A percentile compares a stretch with the other conserved stretches of the same genome.
phyloP scores from a whole-genome alignment of 1,140 invertebrate genomes.

The Goniozus legneri region DNA sequence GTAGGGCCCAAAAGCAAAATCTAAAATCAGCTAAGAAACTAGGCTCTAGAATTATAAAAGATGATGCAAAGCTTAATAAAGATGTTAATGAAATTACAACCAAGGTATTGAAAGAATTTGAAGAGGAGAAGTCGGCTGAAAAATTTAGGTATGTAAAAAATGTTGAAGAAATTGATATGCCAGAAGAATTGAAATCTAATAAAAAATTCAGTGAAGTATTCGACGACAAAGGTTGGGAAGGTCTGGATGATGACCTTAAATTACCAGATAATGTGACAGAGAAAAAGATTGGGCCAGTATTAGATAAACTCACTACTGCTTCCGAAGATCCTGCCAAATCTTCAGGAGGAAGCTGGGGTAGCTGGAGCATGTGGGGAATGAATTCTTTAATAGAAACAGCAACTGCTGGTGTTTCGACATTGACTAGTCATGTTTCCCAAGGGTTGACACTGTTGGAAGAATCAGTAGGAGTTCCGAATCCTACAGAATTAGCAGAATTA shows the following conservation, averaged over 20 bases:
- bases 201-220: slow-evolving; percentile 51
- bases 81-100: not conserved
- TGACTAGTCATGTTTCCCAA: slow-evolving; percentile 76
- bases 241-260: slow-evolving; percentile 34
- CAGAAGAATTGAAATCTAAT: slow-evolving; percentile 46
- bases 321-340: slow-evolving; percentile 15
- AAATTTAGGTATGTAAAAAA: slow-evolving; percentile 7
- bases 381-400: slow-evolving; percentile 72
- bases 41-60: slow-evolving; percentile 16
- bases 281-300: slow-evolving; percentile 29
- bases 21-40: slow-evolving; percentile 37
- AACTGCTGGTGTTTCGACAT: slow-evolving; percentile 65
- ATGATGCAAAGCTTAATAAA: no score
- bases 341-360: slow-evolving; percentile 51
- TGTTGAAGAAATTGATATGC: slow-evolving; percentile 33
- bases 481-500: slow-evolving; percentile 64
- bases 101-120: slow-evolving; percentile 12
- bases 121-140: slow-evolving; percentile 2
- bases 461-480: slow-evolving; percentile 72
- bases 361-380: slow-evolving; percentile 67
- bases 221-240: slow-evolving; percentile 43
- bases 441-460: slow-evolving; percentile 73
- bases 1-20: slow-evolving; percentile 11
- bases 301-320: slow-evolving; percentile 26
- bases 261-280: slow-evolving; percentile 33